Conservation (phyloP, 2,113 vertebrate species). For the Callipepla squamata region DNA sequence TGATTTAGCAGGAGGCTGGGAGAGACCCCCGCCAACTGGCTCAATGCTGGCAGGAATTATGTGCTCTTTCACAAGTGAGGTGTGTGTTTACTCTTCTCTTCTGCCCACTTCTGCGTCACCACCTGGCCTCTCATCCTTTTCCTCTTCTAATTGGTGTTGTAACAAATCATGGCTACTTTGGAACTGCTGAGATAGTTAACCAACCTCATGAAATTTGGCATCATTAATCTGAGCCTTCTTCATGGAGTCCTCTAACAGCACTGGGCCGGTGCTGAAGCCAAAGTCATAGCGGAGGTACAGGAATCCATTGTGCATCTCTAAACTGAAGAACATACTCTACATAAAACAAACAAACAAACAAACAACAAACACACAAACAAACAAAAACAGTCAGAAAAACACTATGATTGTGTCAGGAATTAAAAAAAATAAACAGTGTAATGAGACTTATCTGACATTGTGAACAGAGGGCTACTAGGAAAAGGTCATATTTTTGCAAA, state of each 20-base stretch:
- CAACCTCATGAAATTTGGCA: conserved; percentile 95
- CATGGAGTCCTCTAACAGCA: conserved; percentile 85
- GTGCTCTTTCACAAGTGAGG: not conserved
- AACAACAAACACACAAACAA: not conserved
- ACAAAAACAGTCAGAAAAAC: not conserved
- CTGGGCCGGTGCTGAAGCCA: conserved; percentile 86
- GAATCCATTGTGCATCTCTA: conserved; percentile 91
- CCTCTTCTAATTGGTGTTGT: not conserved
- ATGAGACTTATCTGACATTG: not conserved
- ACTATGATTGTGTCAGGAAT: not conserved
- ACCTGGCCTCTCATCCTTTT: not conserved
- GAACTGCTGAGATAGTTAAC: not conserved
- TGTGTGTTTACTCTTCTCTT: not conserved
- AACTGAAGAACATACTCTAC: conserved; percentile 91
- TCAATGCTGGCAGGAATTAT: not conserved
- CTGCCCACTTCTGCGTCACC: not conserved
- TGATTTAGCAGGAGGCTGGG: not conserved
- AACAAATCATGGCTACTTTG: not conserved
- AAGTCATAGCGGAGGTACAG: conserved; percentile 91
- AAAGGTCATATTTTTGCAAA: not conserved
- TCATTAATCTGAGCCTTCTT: conserved; percentile 92
- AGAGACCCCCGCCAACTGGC: not conserved
- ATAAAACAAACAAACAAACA: not conserved
- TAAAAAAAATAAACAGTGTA: not conserved
- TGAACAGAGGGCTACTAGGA: not conserved